Conservation (phyloP, 2,888 invertebrate genomes). For the Allygus modestus region DNA sequence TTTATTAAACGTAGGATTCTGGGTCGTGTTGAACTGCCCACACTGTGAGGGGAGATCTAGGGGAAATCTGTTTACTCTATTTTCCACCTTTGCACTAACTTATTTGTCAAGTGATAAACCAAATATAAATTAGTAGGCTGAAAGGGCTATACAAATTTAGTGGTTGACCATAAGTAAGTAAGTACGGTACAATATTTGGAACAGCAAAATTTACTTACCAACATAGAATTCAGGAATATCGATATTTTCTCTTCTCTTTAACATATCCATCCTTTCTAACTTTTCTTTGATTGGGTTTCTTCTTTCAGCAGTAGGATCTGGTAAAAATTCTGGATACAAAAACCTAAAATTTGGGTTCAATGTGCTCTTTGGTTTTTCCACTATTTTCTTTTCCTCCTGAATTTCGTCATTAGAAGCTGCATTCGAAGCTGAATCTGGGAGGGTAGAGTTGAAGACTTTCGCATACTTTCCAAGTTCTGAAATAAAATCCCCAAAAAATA, state of each 20-base stretch:
- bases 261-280: constrained; percentile 95
- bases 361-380: constrained; percentile 2
- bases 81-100: too few species aligned
- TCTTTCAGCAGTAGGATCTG: constrained; percentile 87
- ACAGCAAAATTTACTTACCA: too few species aligned
- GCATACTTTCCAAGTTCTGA: background rate
- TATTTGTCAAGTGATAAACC: too few species aligned
- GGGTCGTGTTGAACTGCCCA: too few species aligned
- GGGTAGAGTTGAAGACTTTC: background rate
- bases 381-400: background rate
- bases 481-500: background rate
- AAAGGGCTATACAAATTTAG: too few species aligned
- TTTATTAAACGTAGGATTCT: too few species aligned
- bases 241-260: constrained; percentile 87
- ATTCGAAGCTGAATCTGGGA: background rate
- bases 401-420: background rate
- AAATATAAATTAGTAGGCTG: too few species aligned
- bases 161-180: too few species aligned
- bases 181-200: too few species aligned
- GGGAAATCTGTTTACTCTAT: too few species aligned
- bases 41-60: too few species aligned
- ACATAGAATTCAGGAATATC: constrained; percentile 99
- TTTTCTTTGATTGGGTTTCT: constrained; percentile 91
- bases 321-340: constrained; percentile 94
- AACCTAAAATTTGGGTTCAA: constrained; percentile 75